Percentiles rank a stretch among this genome's conserved stretches.
Evolutionary conservation across 2,888 invertebrate genomes (phyloP).

Genomic region (Latrodectus hesperus): DNA sequence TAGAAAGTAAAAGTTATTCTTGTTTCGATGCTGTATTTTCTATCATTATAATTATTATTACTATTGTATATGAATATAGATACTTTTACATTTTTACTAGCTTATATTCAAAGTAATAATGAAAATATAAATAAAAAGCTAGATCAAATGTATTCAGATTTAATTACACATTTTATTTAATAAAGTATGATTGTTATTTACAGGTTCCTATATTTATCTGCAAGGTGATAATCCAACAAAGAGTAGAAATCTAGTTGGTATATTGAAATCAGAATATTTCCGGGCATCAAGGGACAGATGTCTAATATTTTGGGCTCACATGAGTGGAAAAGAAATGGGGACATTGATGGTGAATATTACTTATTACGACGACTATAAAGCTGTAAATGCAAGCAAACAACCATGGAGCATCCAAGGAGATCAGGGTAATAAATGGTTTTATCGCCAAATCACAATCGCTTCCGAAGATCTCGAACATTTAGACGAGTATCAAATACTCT

Average conservation of each 20-base stretch:
- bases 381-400: not conserved
- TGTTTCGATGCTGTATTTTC: too few relatives aligned
- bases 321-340: constrained; percentile 68
- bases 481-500: constrained; percentile 64
- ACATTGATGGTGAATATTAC: constrained; percentile 43
- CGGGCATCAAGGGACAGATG: constrained; percentile 56
- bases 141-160: too few relatives aligned
- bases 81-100: too few relatives aligned
- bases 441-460: constrained; percentile 38
- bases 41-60: too few relatives aligned
- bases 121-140: too few relatives aligned
- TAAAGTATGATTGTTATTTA: not conserved
- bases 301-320: constrained; percentile 67
- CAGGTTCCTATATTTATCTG: constrained; percentile 66
- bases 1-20: too few relatives aligned
- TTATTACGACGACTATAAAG: constrained; percentile 35
- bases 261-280: constrained; percentile 65
- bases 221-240: constrained; percentile 45
- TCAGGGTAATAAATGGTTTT: constrained; percentile 61
- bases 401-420: constrained; percentile 38
- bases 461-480: constrained; percentile 10
- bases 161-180: too few relatives aligned
- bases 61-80: too few relatives aligned
- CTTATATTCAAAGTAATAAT: too few relatives aligned
- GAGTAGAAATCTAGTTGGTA: constrained; percentile 47